Conservation (phyloP, 2,888 invertebrate species). For the Idaea dimidiata region DNA sequence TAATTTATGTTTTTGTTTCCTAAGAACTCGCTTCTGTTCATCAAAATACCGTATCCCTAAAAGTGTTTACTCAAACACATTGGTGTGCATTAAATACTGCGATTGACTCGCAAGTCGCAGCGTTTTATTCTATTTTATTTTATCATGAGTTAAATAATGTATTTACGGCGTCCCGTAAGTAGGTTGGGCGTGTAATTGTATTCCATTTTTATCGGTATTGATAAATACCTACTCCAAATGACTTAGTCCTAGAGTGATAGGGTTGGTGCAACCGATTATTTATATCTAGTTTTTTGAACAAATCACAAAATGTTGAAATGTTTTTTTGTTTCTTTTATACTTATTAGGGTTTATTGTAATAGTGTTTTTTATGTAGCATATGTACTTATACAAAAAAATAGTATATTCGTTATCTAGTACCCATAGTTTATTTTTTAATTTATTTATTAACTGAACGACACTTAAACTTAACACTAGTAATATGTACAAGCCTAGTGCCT, state of each 20-base stretch:
- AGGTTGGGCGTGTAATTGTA: conserved; percentile 23
- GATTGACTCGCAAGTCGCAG: conserved; percentile 40
- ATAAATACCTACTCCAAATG: conserved; percentile 14
- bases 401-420: too few relatives aligned
- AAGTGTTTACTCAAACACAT: conserved; percentile 46
- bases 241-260: conserved; percentile 10
- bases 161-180: conserved; percentile 21
- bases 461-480: too few relatives aligned
- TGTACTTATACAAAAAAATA: too few relatives aligned
- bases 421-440: too few relatives aligned
- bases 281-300: background rate
- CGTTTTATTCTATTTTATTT: conserved; percentile 33
- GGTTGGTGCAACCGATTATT: background rate
- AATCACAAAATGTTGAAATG: background rate
- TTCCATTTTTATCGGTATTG: conserved; percentile 22
- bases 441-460: too few relatives aligned
- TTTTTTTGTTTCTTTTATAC: too few relatives aligned
- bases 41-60: conserved; percentile 26
- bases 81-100: conserved; percentile 42
- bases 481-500: too few relatives aligned
- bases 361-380: too few relatives aligned
- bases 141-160: conserved; percentile 30
- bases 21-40: conserved; percentile 25
- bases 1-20: too few relatives aligned
- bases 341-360: too few relatives aligned